Conservation (phyloP, 1,140 invertebrate species). For the Sinonovacula constricta region DNA sequence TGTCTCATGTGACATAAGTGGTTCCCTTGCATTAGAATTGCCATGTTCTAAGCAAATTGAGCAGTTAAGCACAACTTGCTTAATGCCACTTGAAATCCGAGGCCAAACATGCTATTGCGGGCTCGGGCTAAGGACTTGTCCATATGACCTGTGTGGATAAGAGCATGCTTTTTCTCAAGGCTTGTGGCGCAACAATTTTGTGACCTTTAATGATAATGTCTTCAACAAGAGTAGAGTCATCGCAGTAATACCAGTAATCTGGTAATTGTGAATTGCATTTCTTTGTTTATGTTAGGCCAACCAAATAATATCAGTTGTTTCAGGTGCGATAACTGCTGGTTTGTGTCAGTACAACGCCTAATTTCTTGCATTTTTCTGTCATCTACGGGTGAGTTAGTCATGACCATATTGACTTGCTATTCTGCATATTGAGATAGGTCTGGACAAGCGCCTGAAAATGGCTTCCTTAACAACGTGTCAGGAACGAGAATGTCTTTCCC, state of each 20-base stretch:
- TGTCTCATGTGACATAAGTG: too few relatives aligned
- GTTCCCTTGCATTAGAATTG: background rate
- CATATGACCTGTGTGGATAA: slow-evolving; percentile 41
- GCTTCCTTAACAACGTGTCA: slow-evolving; percentile 17
- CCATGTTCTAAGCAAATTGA: background rate
- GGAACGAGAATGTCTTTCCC: too few relatives aligned
- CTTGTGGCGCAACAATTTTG: slow-evolving; percentile 11
- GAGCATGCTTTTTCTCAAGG: background rate
- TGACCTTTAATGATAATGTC: slow-evolving; percentile 26
- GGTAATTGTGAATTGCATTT: too few relatives aligned
- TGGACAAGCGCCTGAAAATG: background rate
- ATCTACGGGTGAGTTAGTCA: too few relatives aligned
- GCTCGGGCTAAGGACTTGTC: slow-evolving; percentile 29
- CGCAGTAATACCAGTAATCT: slow-evolving; percentile 8
- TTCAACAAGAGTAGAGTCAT: slow-evolving; percentile 6
- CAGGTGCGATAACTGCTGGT: too few relatives aligned
- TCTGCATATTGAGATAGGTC: too few relatives aligned
- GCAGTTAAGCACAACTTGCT: slow-evolving; percentile 3
- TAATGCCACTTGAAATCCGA: slow-evolving; percentile 11
- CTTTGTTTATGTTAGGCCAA: too few relatives aligned
- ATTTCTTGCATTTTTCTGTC: too few relatives aligned
- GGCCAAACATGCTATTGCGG: slow-evolving; percentile 40
- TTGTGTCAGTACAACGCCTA: too few relatives aligned
- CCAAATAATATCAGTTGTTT: too few relatives aligned
- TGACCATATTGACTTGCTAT: too few relatives aligned